phyloP scores from a whole-genome alignment of 2,113 vertebrate genomes.

The Pyxicephalus adspersus region DNA sequence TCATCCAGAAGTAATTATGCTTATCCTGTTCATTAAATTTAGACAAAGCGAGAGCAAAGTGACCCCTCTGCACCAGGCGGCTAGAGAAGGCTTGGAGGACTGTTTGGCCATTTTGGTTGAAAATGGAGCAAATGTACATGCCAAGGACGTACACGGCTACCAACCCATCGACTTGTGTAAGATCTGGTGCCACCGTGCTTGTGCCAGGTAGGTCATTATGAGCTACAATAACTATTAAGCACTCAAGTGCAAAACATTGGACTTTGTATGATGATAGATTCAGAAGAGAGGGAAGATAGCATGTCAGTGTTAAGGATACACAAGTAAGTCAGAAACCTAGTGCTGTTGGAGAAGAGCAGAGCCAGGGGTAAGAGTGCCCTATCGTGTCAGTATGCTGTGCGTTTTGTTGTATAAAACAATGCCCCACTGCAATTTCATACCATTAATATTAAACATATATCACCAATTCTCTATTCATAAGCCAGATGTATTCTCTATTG shows the following conservation, averaged over 20 bases:
- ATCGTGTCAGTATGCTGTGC: too few species aligned
- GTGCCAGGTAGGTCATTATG: conserved; percentile 61
- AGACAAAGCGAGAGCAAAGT: not conserved
- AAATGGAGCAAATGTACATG: conserved; percentile 62
- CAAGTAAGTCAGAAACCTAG: too few species aligned
- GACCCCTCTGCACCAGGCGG: conserved; percentile 67
- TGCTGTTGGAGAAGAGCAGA: too few species aligned
- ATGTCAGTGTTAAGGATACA: too few species aligned
- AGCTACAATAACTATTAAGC: too few species aligned
- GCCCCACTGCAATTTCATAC: too few species aligned
- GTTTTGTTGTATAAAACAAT: too few species aligned
- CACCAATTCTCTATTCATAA: not conserved
- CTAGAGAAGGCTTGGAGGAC: conserved; percentile 57
- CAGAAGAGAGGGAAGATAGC: too few species aligned
- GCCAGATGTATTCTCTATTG: not conserved
- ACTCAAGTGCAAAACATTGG: too few species aligned
- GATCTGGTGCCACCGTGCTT: conserved; percentile 61
- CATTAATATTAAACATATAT: not conserved
- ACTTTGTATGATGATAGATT: too few species aligned
- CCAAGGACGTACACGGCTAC: conserved; percentile 50
- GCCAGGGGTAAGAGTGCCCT: too few species aligned
- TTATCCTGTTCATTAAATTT: not conserved
- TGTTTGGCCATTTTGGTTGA: conserved; percentile 61
- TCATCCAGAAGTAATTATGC: too few species aligned
- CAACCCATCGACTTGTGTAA: conserved; percentile 65